These are phyloP conservation scores for Ganaspis sp. DNA, from an alignment of 1,140 invertebrate genomes.

Conservation along the genomic window DNA sequence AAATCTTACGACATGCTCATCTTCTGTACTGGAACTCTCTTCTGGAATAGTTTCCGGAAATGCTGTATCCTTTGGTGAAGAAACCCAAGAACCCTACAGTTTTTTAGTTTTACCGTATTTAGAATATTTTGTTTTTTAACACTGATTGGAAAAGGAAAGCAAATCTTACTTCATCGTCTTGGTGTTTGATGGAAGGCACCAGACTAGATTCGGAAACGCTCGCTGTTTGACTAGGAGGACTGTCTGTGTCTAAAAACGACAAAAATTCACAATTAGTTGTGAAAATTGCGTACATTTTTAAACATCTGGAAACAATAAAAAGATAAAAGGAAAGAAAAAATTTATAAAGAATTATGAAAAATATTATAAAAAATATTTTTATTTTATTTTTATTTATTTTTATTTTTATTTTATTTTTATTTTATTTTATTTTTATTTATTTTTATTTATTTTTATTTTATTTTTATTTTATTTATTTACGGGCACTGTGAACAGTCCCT, in stretches of 20 bases:
- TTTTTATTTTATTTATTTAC: too few relatives aligned
- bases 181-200: slow-evolving; percentile 48
- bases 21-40: slow-evolving; percentile 92
- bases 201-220: slow-evolving; percentile 76
- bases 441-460: too few relatives aligned
- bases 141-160: neutral
- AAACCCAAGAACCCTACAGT: slow-evolving; percentile 82
- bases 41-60: slow-evolving; percentile 95
- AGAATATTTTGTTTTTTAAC: slow-evolving; percentile 23
- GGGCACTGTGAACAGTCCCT: too few relatives aligned
- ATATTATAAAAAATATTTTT: too few relatives aligned
- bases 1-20: slow-evolving; percentile 88
- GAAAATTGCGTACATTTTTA: too few relatives aligned
- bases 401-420: too few relatives aligned
- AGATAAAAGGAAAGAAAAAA: too few relatives aligned
- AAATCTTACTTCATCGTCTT: slow-evolving; percentile 70
- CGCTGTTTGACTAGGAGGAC: slow-evolving; percentile 80
- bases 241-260: slow-evolving; percentile 74
- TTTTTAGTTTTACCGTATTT: slow-evolving; percentile 31
- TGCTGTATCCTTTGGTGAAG: slow-evolving; percentile 89
- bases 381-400: too few relatives aligned
- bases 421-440: too few relatives aligned
- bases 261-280: neutral
- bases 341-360: too few relatives aligned
- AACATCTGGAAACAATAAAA: too few relatives aligned